Percentiles rank a stretch among this genome's conserved stretches.
phyloP scores from a whole-genome alignment of 2,888 invertebrate species.

The Phoronis australis region DNA sequence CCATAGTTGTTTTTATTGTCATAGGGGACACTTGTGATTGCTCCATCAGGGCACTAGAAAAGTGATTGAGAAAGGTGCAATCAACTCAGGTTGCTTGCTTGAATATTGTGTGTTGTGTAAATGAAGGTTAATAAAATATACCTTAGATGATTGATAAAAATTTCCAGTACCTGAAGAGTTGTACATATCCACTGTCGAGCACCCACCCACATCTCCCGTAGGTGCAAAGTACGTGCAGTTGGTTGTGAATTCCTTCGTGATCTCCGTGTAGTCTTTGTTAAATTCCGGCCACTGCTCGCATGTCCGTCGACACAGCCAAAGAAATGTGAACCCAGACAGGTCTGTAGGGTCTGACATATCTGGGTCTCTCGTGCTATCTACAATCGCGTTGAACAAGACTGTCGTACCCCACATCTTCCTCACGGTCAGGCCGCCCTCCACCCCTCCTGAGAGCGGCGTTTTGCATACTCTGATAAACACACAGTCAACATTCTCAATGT shows the following conservation, averaged over 20 bases:
- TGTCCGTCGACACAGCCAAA: slow-evolving; percentile 20
- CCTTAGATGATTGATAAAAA: too few relatives aligned
- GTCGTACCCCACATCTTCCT: slow-evolving; percentile 8
- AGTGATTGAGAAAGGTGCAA: too few relatives aligned
- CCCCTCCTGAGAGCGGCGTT: slow-evolving; percentile 15
- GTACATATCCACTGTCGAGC: slow-evolving; percentile 14
- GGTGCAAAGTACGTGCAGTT: slow-evolving; percentile 13
- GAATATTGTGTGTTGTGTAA: too few relatives aligned
- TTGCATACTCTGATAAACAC: slow-evolving; percentile 13
- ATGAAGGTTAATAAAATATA: too few relatives aligned
- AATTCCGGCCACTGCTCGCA: slow-evolving; percentile 18
- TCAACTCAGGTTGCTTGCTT: too few relatives aligned
- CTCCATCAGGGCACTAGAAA: too few relatives aligned
- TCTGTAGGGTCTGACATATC: slow-evolving; percentile 16
- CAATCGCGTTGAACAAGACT: slow-evolving; percentile 10
- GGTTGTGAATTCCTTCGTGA: slow-evolving; percentile 2
- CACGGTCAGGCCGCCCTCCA: slow-evolving; percentile 16
- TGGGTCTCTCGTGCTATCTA: slow-evolving; percentile 16
- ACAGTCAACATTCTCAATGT: slow-evolving; percentile 15
- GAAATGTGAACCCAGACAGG: slow-evolving; percentile 17
- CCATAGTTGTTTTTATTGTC: too few relatives aligned
- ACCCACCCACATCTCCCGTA: slow-evolving; percentile 14
- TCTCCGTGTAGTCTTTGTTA: slow-evolving; percentile 8
- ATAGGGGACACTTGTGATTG: too few relatives aligned
- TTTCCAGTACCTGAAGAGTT: slow-evolving; percentile 13